Conservation (phyloP, 2,888 invertebrate species). For the Agrenia bidenticulata region DNA sequence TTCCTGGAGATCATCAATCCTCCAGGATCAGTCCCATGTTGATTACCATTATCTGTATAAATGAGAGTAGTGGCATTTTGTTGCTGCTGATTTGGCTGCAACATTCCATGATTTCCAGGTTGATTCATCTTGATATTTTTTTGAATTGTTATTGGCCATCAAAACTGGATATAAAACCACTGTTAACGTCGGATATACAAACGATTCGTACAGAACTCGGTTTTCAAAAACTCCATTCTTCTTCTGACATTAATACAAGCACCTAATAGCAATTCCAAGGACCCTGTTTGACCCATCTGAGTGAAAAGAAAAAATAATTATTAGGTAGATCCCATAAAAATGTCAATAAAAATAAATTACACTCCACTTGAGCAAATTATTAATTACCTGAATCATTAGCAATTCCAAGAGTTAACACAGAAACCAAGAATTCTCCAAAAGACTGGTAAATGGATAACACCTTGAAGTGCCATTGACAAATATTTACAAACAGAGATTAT, state of each 20-base stretch:
- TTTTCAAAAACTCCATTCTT: constrained; percentile 25
- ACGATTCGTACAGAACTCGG: no score
- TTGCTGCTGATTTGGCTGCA: not conserved
- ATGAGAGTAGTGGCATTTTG: not conserved
- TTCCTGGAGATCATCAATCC: constrained; percentile 27
- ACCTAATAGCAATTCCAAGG: not conserved
- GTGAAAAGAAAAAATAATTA: not conserved
- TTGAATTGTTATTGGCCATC: not conserved
- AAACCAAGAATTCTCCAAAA: not conserved
- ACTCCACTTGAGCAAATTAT: no score
- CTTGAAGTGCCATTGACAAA: constrained; percentile 4
- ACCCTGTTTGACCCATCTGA: constrained; percentile 2
- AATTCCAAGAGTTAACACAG: not conserved
- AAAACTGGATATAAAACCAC: not conserved
- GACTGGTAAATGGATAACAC: not conserved
- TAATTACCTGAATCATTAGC: no score
- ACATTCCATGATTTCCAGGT: constrained; percentile 7
- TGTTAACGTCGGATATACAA: not conserved
- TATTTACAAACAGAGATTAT: constrained; percentile 15
- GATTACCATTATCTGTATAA: constrained; percentile 15
- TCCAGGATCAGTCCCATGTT: constrained; percentile 26
- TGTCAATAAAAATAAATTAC: not conserved
- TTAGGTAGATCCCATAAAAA: not conserved
- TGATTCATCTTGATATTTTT: constrained; percentile 10
- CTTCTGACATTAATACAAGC: constrained; percentile 27